A percentile compares a stretch with the other conserved stretches of the same genome.
phyloP scores from a whole-genome alignment of 2,888 invertebrate genomes.

The Eilema sororculum region DNA sequence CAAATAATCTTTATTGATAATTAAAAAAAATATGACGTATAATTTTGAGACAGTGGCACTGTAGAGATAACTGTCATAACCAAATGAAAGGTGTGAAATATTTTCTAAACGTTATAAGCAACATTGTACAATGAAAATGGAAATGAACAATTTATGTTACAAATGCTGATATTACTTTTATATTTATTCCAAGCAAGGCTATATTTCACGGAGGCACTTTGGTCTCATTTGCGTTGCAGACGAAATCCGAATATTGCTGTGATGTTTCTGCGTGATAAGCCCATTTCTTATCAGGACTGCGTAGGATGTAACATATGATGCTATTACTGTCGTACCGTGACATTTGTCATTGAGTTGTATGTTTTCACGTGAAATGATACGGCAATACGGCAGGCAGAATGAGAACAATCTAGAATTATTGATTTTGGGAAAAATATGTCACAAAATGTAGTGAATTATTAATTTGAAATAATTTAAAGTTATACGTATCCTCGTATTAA shows the following conservation, averaged over 20 bases:
- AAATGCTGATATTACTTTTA: constrained; percentile 17
- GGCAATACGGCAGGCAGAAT: too few species aligned
- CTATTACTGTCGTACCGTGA: constrained; percentile 58
- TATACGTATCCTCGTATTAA: too few species aligned
- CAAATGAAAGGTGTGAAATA: not conserved
- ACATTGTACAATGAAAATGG: not conserved
- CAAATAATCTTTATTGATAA: too few species aligned
- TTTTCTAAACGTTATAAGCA: not conserved
- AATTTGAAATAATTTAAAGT: too few species aligned
- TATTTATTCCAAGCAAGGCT: constrained; percentile 16
- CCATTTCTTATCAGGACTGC: constrained; percentile 69
- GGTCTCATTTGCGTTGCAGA: constrained; percentile 58
- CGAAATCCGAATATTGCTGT: constrained; percentile 60
- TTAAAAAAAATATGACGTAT: too few species aligned
- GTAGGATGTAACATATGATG: constrained; percentile 63
- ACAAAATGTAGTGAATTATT: too few species aligned
- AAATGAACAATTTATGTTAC: constrained; percentile 2
- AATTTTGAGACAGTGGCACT: too few species aligned
- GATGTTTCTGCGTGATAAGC: constrained; percentile 72
- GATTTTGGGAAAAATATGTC: too few species aligned
- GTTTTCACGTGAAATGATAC: constrained; percentile 28
- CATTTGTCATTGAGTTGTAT: constrained; percentile 53
- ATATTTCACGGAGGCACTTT: constrained; percentile 15
- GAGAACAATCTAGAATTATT: too few species aligned
- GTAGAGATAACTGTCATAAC: not conserved